Conservation (phyloP, 2,113 vertebrate species). For the Ancistrus triradiatus region DNA sequence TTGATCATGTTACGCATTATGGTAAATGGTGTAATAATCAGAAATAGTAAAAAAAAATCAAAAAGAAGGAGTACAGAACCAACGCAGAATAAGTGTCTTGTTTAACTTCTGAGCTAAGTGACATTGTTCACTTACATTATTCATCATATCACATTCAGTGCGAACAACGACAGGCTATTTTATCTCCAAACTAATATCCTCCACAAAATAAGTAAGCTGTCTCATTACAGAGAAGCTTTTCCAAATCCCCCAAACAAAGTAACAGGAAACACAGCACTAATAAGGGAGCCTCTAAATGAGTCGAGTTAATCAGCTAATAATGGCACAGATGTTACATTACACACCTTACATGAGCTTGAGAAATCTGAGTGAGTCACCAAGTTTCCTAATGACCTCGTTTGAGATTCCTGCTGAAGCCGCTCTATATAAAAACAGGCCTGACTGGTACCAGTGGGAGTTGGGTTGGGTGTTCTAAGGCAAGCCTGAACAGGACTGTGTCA, state of each 20-base stretch:
- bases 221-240: not conserved
- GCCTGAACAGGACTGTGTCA: slow-evolving; percentile 39
- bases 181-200: too few species aligned
- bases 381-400: slow-evolving; percentile 11
- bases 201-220: too few species aligned
- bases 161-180: too few species aligned
- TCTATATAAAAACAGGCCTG: slow-evolving; percentile 34
- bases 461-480: slow-evolving; percentile 26
- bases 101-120: too few species aligned
- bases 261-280: not conserved
- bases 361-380: slow-evolving; percentile 10
- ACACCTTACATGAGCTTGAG: slow-evolving; percentile 1
- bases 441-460: slow-evolving; percentile 29
- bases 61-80: too few species aligned
- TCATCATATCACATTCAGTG: too few species aligned
- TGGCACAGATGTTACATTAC: slow-evolving; percentile 19
- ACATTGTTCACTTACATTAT: too few species aligned
- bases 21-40: too few species aligned
- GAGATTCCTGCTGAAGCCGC: slow-evolving; percentile 8
- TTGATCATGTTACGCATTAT: too few species aligned
- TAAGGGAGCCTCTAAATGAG: slow-evolving; percentile 15
- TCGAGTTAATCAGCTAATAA: slow-evolving; percentile 16
- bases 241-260: slow-evolving; percentile 4
- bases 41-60: too few species aligned
- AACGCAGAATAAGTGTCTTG: too few species aligned